A percentile compares a stretch with the other conserved stretches of the same genome.
Conservation (phyloP, 2,888 invertebrate genomes). For the Hemaris fuciformis region DNA sequence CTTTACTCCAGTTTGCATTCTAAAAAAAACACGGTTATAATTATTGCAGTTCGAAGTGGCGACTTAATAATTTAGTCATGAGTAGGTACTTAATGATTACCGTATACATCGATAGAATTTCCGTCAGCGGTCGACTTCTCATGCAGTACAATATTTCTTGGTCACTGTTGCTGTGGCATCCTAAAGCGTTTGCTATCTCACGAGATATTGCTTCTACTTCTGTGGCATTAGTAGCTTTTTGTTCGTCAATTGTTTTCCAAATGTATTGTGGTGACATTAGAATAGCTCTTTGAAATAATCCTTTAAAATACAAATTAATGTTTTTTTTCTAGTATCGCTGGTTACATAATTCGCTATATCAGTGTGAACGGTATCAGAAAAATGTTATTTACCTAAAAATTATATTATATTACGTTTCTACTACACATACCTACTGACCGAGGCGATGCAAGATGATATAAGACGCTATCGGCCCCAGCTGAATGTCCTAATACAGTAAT, state of each 20-base stretch:
- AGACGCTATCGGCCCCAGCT: conserved; percentile 86
- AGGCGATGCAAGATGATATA: conserved; percentile 85
- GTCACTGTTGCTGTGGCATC: conserved; percentile 74
- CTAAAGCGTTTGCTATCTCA: conserved; percentile 79
- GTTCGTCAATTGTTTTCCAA: conserved; percentile 59
- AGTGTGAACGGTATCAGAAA: too few species aligned
- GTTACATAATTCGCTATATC: too few species aligned
- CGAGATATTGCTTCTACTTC: conserved; percentile 74
- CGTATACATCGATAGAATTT: conserved; percentile 77
- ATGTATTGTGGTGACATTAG: conserved; percentile 84
- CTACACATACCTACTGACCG: conserved; percentile 79
- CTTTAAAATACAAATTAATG: conserved; percentile 47
- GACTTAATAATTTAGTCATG: too few species aligned
- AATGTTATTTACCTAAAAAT: too few species aligned
- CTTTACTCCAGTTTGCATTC: conserved; percentile 73
- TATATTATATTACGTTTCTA: neutral
- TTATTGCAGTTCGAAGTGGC: too few species aligned
- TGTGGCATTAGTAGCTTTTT: conserved; percentile 35
- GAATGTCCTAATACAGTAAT: conserved; percentile 93
- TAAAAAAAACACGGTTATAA: conserved; percentile 7
- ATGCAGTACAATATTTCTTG: conserved; percentile 83
- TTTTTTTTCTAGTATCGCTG: neutral
- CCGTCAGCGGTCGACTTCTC: conserved; percentile 80
- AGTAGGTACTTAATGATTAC: conserved; percentile 37
- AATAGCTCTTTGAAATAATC: conserved; percentile 84